Evolutionary conservation across 2,113 vertebrate genomes (phyloP), one percentile per base, ranked within the genome.

Genomic region (Melanocharis versteri): DNA sequence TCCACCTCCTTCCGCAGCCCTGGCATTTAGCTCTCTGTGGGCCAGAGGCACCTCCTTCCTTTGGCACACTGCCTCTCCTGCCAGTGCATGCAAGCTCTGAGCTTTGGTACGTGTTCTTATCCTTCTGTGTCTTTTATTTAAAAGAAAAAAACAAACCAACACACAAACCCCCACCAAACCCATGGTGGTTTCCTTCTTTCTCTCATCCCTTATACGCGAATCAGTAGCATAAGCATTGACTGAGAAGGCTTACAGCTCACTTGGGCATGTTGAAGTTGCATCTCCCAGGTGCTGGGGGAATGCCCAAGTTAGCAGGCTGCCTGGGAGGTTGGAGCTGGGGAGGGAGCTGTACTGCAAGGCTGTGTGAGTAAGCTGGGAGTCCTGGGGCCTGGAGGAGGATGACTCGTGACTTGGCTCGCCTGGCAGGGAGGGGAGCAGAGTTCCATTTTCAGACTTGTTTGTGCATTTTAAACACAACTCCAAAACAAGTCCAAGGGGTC

Each of bases 21-120:
- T 91, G 90, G 81, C 92, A 93, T 91, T 91, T 70, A 54, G 40
- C 54, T 88, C 64, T 82, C 61, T 53, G 53, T 85, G 88, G 76
- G 87, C 61, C 48, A 39, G 3, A 82, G 70, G 78, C 85, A 72
- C 48, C 90, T 90, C 90, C 90, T 93, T 68, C 37, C 53, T 53
- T 53, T 83, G 92, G 94, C 94, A 87, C 15, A 12, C 56, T 3
- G 35, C 78, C 60, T 77, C 51, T 94, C n/a, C 73, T 94, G 61
- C 44, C 82, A 82, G 39, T 28, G 65, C 31, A 26, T 37, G 76
- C 64, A 62, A 70, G 35, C 73, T 83, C 70, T 31, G 57, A 91
- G 81, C 53, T 95, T 72, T 71, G 44, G 39, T 39, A 68, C 12
- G 7, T 51, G 40, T 65, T 87, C 68, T 71, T 82, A 76, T 51